Percentiles rank a stretch among this genome's conserved stretches.
Conservation (phyloP, 2,113 vertebrate genomes). For the Maccullochella peelii region DNA sequence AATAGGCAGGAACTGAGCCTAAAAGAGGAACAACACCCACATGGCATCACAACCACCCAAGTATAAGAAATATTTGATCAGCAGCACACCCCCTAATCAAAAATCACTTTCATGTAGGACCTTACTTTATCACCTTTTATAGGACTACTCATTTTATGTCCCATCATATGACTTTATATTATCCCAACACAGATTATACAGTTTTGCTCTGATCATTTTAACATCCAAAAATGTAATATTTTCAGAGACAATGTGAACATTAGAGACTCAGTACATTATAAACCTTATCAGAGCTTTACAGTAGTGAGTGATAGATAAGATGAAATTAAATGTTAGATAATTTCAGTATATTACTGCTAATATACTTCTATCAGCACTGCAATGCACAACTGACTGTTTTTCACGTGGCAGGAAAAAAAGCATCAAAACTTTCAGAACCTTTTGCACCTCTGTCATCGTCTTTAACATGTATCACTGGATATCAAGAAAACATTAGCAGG, state of each 20-base stretch:
- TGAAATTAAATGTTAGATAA: not conserved
- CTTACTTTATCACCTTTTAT: not conserved
- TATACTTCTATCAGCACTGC: not conserved
- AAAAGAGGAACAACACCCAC: slow-evolving; percentile 59
- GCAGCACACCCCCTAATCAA: not conserved
- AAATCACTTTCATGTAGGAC: not conserved
- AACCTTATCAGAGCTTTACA: not conserved
- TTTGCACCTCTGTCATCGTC: not conserved
- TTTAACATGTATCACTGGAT: not conserved
- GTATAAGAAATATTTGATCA: not conserved
- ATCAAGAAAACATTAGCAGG: not conserved
- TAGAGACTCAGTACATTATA: not conserved
- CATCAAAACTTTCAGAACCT: not conserved
- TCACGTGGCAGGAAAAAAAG: slow-evolving; percentile 46
- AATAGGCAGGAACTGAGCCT: slow-evolving; percentile 87
- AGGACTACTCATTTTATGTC: not conserved
- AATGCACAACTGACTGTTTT: slow-evolving; percentile 24
- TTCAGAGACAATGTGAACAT: not conserved
- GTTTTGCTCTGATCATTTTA: not conserved
- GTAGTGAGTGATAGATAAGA: not conserved
- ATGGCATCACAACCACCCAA: slow-evolving; percentile 24
- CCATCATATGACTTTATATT: slow-evolving; percentile 19
- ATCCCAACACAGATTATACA: not conserved
- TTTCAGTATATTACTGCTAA: not conserved
- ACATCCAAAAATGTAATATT: not conserved